phyloP scores from a whole-genome alignment of 2,888 invertebrate genomes.

The Seira sanloemensis region DNA sequence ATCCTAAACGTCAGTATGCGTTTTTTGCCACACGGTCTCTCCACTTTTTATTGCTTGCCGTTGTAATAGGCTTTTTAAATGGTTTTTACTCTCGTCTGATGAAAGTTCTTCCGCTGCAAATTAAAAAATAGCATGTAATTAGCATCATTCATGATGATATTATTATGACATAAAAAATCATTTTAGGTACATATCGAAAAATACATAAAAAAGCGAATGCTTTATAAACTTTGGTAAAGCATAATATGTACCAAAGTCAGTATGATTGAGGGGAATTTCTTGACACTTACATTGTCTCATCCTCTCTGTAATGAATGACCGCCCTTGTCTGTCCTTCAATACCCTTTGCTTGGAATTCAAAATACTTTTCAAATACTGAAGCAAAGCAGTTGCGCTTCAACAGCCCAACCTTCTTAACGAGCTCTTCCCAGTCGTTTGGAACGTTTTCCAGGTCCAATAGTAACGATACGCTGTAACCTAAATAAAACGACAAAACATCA shows the following conservation, averaged over 20 bases:
- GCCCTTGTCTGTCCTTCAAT: constrained; percentile 94
- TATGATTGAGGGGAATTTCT: too few species aligned
- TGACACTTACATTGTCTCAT: constrained; percentile 98
- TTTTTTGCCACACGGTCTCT: neutral
- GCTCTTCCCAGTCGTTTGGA: constrained; percentile 90
- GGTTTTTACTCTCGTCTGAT: constrained; percentile 86
- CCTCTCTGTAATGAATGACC: constrained; percentile 98
- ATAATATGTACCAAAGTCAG: too few species aligned
- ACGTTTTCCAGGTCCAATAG: constrained; percentile 94
- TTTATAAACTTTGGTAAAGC: too few species aligned
- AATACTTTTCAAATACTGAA: constrained; percentile 99
- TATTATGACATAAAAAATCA: neutral
- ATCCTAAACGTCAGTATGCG: neutral
- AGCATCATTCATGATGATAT: neutral
- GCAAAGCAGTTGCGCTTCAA: constrained; percentile 99
- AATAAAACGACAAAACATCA: constrained; percentile 63
- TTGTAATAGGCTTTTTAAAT: constrained; percentile 78
- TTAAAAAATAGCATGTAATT: constrained; percentile 32
- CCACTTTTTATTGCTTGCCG: neutral
- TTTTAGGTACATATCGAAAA: neutral
- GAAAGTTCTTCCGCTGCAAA: constrained; percentile 89
- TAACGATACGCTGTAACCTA: constrained; percentile 96
- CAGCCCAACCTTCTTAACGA: constrained; percentile 94
- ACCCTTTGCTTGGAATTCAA: constrained; percentile 96
- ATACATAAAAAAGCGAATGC: too few species aligned